Conservation (phyloP, 2,888 invertebrate species). For the Pemphredon lugubris region DNA sequence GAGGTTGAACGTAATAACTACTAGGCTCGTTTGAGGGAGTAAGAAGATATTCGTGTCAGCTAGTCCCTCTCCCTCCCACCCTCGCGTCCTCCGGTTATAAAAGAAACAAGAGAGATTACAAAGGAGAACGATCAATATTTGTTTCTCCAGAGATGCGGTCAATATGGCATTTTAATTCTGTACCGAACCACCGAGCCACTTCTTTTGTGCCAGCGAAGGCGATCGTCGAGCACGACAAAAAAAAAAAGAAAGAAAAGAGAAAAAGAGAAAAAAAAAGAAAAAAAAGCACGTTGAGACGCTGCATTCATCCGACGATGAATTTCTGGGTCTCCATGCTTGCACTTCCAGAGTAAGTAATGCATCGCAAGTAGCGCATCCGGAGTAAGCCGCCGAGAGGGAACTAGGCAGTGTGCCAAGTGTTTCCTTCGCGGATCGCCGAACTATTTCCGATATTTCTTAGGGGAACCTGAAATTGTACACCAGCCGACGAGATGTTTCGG, state of each 20-base stretch:
- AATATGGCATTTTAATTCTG: constrained; percentile 51
- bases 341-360: constrained; percentile 55
- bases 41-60: constrained; percentile 60
- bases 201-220: constrained; percentile 37
- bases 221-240: constrained; percentile 20
- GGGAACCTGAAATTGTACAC: constrained; percentile 39
- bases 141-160: constrained; percentile 39
- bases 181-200: constrained; percentile 13
- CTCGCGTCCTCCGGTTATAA: constrained; percentile 30
- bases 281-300: constrained; percentile 36
- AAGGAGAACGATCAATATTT: constrained; percentile 58
- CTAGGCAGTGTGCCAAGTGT: constrained; percentile 59
- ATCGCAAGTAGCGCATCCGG: constrained; percentile 55
- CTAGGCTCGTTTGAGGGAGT: constrained; percentile 47
- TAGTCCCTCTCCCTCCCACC: constrained; percentile 35
- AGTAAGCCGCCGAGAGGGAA: constrained; percentile 50
- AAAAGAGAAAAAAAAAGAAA: constrained; percentile 17
- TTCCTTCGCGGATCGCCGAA: constrained; percentile 61
- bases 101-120: constrained; percentile 53
- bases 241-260: constrained; percentile 9
- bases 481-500: constrained; percentile 49
- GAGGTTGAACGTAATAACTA: constrained; percentile 49
- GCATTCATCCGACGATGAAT: constrained; percentile 57
- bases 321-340: constrained; percentile 57
- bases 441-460: constrained; percentile 66